These are phyloP conservation scores for Darevskia mixta DNA, from an alignment of 2,797 vertebrate genomes.

Conservation along the genomic window DNA sequence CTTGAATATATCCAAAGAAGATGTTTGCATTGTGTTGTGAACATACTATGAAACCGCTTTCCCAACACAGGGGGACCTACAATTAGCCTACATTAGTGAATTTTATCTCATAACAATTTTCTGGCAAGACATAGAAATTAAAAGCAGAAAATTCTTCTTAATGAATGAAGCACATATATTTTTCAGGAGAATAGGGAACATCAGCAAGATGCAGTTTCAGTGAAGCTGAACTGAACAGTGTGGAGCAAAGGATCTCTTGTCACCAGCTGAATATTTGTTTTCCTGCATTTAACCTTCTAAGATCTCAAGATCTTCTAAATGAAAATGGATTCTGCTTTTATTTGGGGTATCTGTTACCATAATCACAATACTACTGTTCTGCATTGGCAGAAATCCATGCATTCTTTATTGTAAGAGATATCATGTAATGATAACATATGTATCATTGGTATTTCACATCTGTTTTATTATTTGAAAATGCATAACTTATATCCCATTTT, in stretches of 20 bases:
- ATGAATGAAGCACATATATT: not conserved
- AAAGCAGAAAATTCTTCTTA: not conserved
- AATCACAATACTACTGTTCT: not conserved
- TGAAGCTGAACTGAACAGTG: constrained; percentile 11
- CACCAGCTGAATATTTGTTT: constrained; percentile 51
- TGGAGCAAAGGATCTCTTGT: constrained; percentile 8
- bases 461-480: not conserved
- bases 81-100: not conserved
- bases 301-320: constrained; percentile 27
- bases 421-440: not conserved
- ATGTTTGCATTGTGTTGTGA: not conserved
- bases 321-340: not conserved
- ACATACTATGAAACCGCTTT: not conserved
- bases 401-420: not conserved
- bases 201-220: constrained; percentile 12
- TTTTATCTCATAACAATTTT: not conserved
- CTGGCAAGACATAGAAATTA: not conserved
- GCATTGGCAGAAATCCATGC: not conserved
- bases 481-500: not conserved
- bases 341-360: not conserved
- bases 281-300: constrained; percentile 3
- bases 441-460: not conserved
- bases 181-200: not conserved
- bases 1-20: not conserved
- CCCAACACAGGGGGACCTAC: not conserved